phyloP scores from a whole-genome alignment of 2,797 vertebrate species.

The Peromyscus attwateri region DNA sequence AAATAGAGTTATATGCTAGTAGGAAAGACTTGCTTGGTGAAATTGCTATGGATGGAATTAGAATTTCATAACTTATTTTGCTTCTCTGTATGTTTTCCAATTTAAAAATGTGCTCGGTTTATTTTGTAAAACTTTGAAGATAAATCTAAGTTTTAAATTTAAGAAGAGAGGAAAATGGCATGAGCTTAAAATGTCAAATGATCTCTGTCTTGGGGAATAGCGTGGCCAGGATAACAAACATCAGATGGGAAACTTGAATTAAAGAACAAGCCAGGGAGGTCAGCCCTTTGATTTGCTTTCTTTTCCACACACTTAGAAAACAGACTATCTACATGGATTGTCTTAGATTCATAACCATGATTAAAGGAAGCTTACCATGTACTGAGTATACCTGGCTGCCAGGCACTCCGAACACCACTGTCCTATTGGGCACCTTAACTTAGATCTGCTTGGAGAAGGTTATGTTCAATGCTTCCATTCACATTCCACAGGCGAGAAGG shows the following conservation, averaged over 20 bases:
- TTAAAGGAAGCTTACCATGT: slow-evolving; percentile 44
- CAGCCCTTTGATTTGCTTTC: slow-evolving; percentile 6
- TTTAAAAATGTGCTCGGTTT: slow-evolving; percentile 35
- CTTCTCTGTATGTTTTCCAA: slow-evolving; percentile 49
- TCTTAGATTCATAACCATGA: slow-evolving; percentile 24
- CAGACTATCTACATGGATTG: slow-evolving; percentile 26
- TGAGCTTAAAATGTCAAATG: slow-evolving; percentile 22
- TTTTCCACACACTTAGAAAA: slow-evolving; percentile 28
- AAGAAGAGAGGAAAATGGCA: not conserved
- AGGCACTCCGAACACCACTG: not conserved
- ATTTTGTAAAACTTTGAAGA: slow-evolving; percentile 53
- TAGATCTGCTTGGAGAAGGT: not conserved
- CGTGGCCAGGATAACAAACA: not conserved
- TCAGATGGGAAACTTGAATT: slow-evolving; percentile 30
- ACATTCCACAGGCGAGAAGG: not conserved
- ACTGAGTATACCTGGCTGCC: not conserved
- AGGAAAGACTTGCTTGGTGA: not conserved
- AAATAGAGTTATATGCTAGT: not conserved
- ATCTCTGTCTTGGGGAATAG: not conserved
- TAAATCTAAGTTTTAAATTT: slow-evolving; percentile 56
- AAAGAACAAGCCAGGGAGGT: not conserved
- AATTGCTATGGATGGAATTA: slow-evolving; percentile 30
- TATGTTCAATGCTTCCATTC: not conserved
- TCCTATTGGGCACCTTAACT: not conserved
- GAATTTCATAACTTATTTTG: slow-evolving; percentile 19